A percentile compares a stretch with the other conserved stretches of the same genome.
Conservation (phyloP, 2,888 invertebrate genomes). For the Eupithecia pulchellata region DNA sequence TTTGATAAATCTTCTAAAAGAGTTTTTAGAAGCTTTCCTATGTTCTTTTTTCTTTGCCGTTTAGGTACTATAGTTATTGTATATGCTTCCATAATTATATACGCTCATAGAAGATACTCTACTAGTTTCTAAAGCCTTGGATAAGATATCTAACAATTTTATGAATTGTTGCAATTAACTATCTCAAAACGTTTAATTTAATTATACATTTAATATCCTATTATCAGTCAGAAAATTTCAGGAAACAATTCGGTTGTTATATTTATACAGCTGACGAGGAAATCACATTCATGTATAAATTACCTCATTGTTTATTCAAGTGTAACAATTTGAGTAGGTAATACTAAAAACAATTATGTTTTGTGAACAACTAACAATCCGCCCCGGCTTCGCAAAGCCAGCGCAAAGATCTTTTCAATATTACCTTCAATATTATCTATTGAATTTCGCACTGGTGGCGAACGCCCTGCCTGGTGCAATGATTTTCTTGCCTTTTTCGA, state of each 20-base stretch:
- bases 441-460: too few relatives aligned
- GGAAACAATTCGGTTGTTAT: neutral
- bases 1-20: too few relatives aligned
- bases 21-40: too few relatives aligned
- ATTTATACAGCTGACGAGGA: neutral
- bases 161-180: neutral
- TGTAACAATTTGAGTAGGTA: neutral
- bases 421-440: too few relatives aligned
- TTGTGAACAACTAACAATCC: too few relatives aligned
- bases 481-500: too few relatives aligned
- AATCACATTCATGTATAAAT: neutral
- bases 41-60: too few relatives aligned
- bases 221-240: neutral
- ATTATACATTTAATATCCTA: neutral
- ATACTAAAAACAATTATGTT: neutral
- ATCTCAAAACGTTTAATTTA: neutral
- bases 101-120: neutral
- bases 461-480: too few relatives aligned
- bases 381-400: neutral
- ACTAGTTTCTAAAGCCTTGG: constrained; percentile 2
- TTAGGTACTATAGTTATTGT: too few relatives aligned
- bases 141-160: neutral
- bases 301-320: neutral
- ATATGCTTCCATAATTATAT: neutral
- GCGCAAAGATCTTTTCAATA: too few relatives aligned